These are phyloP conservation scores for Orchesella flavescens DNA, from an alignment of 2,888 invertebrate species.

Conservation along the genomic window DNA sequence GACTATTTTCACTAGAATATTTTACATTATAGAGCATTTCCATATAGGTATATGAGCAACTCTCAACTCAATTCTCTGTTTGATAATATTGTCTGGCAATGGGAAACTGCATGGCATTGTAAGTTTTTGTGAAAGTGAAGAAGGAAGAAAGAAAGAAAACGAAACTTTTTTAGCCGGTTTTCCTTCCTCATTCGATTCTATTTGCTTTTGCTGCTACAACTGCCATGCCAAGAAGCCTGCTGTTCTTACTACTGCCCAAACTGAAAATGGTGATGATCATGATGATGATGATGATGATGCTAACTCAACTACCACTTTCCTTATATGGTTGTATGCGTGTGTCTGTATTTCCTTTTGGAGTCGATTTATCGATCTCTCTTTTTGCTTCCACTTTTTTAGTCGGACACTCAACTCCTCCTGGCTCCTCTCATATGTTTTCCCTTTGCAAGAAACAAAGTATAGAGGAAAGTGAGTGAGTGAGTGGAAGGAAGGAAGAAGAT, in stretches of 20 bases:
- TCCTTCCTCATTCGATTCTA: slow-evolving; percentile 39
- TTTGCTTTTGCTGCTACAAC: slow-evolving; percentile 16
- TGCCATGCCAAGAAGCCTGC: slow-evolving; percentile 30
- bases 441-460: background rate
- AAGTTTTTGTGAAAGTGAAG: background rate
- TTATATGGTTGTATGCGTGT: slow-evolving; percentile 13
- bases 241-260: too few species aligned
- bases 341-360: slow-evolving; percentile 45
- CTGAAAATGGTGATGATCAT: slow-evolving; percentile 9
- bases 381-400: slow-evolving; percentile 1
- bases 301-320: slow-evolving; percentile 9
- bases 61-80: slow-evolving; percentile 41
- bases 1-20: slow-evolving; percentile 29
- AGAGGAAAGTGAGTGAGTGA: background rate
- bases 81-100: slow-evolving; percentile 20
- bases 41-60: too few species aligned
- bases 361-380: slow-evolving; percentile 58
- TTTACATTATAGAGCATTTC: background rate
- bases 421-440: slow-evolving; percentile 30
- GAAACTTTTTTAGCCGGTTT: slow-evolving; percentile 42
- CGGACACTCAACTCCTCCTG: slow-evolving; percentile 14
- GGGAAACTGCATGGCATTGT: too few species aligned
- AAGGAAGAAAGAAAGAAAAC: slow-evolving; percentile 9
- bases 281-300: slow-evolving; percentile 12
- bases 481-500: background rate